These are phyloP conservation scores for Macrosiphum euphorbiae DNA, from an alignment of 2,888 invertebrate species.

Conservation along the genomic window DNA sequence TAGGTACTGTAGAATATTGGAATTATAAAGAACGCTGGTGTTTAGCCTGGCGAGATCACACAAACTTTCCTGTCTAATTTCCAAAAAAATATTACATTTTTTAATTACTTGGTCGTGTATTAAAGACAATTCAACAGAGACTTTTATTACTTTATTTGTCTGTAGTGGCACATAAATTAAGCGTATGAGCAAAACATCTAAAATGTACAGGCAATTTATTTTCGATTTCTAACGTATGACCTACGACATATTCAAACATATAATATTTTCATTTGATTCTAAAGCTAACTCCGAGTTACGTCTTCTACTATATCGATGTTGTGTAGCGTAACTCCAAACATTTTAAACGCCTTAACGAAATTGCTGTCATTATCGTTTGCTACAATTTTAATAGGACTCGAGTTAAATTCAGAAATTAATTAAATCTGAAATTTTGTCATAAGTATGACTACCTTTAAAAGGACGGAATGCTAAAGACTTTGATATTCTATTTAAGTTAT, in stretches of 20 bases:
- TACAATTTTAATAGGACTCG: constrained; percentile 67
- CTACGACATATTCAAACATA: not conserved
- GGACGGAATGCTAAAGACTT: constrained; percentile 69
- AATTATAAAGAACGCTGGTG: too few species aligned
- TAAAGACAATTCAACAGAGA: constrained; percentile 19
- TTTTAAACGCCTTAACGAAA: constrained; percentile 68
- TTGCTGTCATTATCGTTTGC: constrained; percentile 68
- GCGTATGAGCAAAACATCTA: constrained; percentile 6
- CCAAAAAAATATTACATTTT: constrained; percentile 29
- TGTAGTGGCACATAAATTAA: constrained; percentile 31
- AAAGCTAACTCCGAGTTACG: not conserved
- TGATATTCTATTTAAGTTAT: constrained; percentile 31
- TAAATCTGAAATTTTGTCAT: constrained; percentile 68
- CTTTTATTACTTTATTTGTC: constrained; percentile 11
- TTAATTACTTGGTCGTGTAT: constrained; percentile 9
- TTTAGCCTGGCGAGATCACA: too few species aligned
- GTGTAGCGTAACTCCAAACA: not conserved
- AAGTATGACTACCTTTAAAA: constrained; percentile 69
- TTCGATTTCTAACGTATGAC: not conserved
- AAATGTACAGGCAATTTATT: not conserved
- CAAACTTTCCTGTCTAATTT: not conserved
- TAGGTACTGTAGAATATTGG: too few species aligned
- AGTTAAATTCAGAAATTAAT: constrained; percentile 68
- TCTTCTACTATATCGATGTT: not conserved
- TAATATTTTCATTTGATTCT: constrained; percentile 14